Base-by-base conservation (phyloP, 2,113 vertebrate species). In the Nesoenas mayeri region DNA sequence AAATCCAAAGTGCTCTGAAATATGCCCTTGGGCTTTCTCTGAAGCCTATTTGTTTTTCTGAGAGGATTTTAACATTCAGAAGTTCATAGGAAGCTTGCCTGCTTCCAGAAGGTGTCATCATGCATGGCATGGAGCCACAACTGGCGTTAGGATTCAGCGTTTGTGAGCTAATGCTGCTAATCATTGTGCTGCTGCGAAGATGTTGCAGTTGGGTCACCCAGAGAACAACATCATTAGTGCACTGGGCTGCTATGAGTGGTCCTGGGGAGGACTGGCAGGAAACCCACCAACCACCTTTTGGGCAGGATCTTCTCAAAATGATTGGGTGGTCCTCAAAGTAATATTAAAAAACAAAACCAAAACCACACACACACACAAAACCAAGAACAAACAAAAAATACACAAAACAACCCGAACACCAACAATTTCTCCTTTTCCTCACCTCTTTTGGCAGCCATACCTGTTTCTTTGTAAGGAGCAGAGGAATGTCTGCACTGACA, bases 1-100 rank as follows among this genome's bases (percentile, higher is more conserved):
- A 95, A 92, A 92, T 92, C 92, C 79, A 78, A 81, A 91, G 64
- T 81, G 38, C 53, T 92, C 85, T 92, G 56, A 80, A 93, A 93
- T 84, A 74, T 24, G 53, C 90, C 82, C 88, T 95, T 88, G 90
- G 88, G 94, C 51, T 93, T 95, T 94, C 71, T 83, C 56, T 0
- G 12, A 88, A 86, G 60, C 69, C 42, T 80, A 10, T 94, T 95
- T 92, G 21, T 65, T 91, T 95, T 89, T 53, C 17, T 82, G 79
- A 96, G 62, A 70, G 47, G 42, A 73, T 96, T 91, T 91, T 85
- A 91, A 85, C 48, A 67, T 78, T 95, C 67, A 60, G 40, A 58
- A 82, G 29, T 77, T 79, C 42, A 24, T 32, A 91, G 74, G 84
- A 94, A 90, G 36, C 67, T 83, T 86, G 44, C 58, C 71, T 83